Conservation (phyloP, 2,888 invertebrate genomes). For the Drosophila kuntzei region DNA sequence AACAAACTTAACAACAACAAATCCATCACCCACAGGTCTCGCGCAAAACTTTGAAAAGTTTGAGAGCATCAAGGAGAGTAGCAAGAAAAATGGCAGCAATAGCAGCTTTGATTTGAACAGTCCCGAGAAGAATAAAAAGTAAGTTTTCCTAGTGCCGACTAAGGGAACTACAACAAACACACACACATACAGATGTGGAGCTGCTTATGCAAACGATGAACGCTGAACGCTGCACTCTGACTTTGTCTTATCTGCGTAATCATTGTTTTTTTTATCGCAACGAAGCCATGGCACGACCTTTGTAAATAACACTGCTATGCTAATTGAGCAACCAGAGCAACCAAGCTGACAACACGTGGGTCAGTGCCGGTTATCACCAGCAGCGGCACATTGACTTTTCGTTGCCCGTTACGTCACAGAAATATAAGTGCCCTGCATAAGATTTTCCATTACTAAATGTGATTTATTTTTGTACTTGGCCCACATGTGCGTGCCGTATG, state of each 20-base stretch:
- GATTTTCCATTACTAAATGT: conserved; percentile 50
- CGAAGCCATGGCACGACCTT: conserved; percentile 40
- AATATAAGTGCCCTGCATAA: conserved; percentile 16
- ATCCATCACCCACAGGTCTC: conserved; percentile 87
- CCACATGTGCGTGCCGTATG: conserved; percentile 54
- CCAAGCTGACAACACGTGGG: conserved; percentile 64
- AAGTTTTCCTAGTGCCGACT: conserved; percentile 70
- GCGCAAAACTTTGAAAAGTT: conserved; percentile 93
- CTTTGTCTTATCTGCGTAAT: conserved; percentile 54
- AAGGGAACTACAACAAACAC: neutral
- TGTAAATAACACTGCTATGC: conserved; percentile 61
- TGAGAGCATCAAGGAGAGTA: conserved; percentile 90
- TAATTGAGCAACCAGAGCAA: conserved; percentile 54
- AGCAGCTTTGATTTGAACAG: conserved; percentile 88
- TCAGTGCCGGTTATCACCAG: conserved; percentile 63
- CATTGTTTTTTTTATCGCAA: conserved; percentile 44
- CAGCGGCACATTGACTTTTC: conserved; percentile 56
- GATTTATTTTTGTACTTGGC: conserved; percentile 54
- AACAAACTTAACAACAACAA: conserved; percentile 45
- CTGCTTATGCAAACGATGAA: conserved; percentile 61
- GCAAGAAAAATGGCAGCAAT: conserved; percentile 86
- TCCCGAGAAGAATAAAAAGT: conserved; percentile 89
- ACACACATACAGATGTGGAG: conserved; percentile 1
- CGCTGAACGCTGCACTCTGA: conserved; percentile 20
- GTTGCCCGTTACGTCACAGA: conserved; percentile 58